Conservation (phyloP, 2,113 vertebrate genomes). For the Pao palembangensis region DNA sequence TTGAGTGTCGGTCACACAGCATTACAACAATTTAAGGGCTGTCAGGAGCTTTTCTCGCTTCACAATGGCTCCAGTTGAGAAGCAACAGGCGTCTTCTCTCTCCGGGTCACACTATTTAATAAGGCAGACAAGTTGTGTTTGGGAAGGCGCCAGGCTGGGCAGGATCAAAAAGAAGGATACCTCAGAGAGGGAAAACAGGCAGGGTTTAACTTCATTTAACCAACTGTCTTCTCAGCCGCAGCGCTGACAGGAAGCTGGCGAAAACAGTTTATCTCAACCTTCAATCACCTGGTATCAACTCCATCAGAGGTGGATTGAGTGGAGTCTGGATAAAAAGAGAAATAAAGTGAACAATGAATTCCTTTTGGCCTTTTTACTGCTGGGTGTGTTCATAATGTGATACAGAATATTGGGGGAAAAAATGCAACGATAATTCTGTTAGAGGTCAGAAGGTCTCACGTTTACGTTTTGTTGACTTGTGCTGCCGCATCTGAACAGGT, state of each 20-base stretch:
- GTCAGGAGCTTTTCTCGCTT: constrained; percentile 68
- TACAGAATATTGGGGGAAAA: too few relatives aligned
- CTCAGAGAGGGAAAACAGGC: constrained; percentile 79
- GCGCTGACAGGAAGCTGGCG: neutral
- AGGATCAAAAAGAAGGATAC: constrained; percentile 80
- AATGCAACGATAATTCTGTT: too few relatives aligned
- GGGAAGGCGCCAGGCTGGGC: constrained; percentile 82
- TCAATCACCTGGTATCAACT: neutral
- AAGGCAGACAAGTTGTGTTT: constrained; percentile 83
- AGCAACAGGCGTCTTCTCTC: constrained; percentile 77
- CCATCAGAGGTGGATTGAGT: too few relatives aligned
- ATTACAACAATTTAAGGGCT: constrained; percentile 74
- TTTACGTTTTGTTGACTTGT: neutral
- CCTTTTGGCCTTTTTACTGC: too few relatives aligned
- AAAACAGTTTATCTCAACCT: neutral
- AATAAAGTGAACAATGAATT: too few relatives aligned
- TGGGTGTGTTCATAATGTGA: too few relatives aligned
- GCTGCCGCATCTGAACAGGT: constrained; percentile 1
- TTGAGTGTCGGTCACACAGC: constrained; percentile 74
- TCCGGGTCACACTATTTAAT: constrained; percentile 79
- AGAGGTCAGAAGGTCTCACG: too few relatives aligned
- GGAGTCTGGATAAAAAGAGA: too few relatives aligned
- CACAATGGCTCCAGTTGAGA: constrained; percentile 74
- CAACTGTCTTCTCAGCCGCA: constrained; percentile 71
- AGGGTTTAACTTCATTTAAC: constrained; percentile 79